Base-by-base conservation (phyloP, 2,113 vertebrate genomes). In the Ophthalmolycus amberensis region DNA sequence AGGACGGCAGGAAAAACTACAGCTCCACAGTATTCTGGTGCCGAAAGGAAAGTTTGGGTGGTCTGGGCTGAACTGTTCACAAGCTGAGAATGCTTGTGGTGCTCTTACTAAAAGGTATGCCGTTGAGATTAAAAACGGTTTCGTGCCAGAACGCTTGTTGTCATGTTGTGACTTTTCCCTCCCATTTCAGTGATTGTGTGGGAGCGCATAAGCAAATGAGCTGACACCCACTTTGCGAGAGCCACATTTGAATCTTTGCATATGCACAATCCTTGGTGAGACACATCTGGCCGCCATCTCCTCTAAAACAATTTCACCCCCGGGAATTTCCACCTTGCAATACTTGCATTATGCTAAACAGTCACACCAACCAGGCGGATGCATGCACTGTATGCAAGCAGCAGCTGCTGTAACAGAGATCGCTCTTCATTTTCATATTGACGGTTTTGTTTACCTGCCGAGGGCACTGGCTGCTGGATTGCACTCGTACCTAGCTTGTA, bases 341-440 rank as follows among this genome's bases (percentile, higher is more conserved):
- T 73, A 84, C 70, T 84, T 79, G 76, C 87, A 88, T 90, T 87
- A 90, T 90, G 91, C 86, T 86, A 89, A 90, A 65, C 65, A 86
- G 87, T 71, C 50, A 64, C 85, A 89, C 79, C 74, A 90, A 88
- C 86, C 85, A 83, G 85, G 60, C 58, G 54, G 4, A 67, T 42
- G 42, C 83, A 82, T 84, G 86, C 77, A 83, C 71, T 76, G 75
- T 84, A 79, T 74, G 66, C 77, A 82, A 78, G 75, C 65, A 83
- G 15, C 90, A 91, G 87, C 82, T 91, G 89, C 80, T 81, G 70
- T 69, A 77, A 76, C 80, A 82, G 29, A 59, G 72, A 86, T 82
- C 75, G 46, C 76, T 83, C 84, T 85, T 87, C 62, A 71, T 86
- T 85, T 87, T 79, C 60, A 86, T 54, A 79, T 64, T 64, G 64